Conservation (phyloP, 2,888 invertebrate species). For the Halictus ligatus region DNA sequence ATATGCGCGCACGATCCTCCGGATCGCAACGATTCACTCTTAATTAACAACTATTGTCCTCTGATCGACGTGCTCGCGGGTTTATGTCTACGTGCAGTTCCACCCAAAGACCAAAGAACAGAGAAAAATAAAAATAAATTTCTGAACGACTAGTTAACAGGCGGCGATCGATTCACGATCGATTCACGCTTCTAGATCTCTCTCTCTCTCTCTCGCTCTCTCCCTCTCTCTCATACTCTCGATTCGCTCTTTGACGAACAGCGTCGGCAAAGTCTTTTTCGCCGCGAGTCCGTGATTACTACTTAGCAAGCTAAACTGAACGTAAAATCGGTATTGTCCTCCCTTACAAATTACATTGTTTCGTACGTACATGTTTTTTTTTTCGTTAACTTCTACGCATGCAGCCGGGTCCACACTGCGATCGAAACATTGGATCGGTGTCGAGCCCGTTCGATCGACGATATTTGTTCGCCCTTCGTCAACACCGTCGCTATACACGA, state of each 20-base stretch:
- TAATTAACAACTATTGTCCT: conserved; percentile 55
- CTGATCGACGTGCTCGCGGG: conserved; percentile 53
- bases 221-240: no score
- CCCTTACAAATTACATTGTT: conserved; percentile 76
- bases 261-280: conserved; percentile 54
- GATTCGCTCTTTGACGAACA: conserved; percentile 33
- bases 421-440: neutral
- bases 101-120: neutral
- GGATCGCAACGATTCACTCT: conserved; percentile 48
- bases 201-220: neutral
- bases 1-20: conserved; percentile 66
- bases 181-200: neutral
- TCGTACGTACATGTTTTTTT: conserved; percentile 41
- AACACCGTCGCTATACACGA: neutral
- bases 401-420: neutral
- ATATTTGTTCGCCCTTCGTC: neutral
- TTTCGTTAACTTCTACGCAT: conserved; percentile 50
- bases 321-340: conserved; percentile 81
- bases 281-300: conserved; percentile 51
- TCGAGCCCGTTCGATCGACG: neutral
- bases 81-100: neutral
- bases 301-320: conserved; percentile 72
- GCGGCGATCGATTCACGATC: neutral
- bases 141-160: neutral
- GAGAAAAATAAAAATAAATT: conserved; percentile 1